phyloP scores from a whole-genome alignment of 2,113 vertebrate genomes.

The Salvelinus namaycush region DNA sequence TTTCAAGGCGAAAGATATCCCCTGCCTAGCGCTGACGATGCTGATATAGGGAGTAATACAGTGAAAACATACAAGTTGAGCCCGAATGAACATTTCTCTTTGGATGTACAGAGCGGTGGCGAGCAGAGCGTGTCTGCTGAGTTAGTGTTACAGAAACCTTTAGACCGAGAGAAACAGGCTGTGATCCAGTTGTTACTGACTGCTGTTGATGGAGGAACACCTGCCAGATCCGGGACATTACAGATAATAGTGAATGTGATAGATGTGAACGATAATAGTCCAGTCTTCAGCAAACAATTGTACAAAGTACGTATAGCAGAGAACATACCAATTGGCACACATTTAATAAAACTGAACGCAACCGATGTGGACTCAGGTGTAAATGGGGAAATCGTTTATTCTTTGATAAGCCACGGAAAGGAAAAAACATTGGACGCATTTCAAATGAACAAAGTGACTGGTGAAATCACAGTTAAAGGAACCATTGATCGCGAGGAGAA shows the following conservation, averaged over 20 bases:
- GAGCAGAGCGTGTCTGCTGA: conserved; percentile 71
- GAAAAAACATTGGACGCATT: conserved; percentile 68
- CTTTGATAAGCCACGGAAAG: conserved; percentile 60
- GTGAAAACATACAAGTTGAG: conserved; percentile 70
- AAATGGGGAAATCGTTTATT: conserved; percentile 59
- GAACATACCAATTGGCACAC: no score
- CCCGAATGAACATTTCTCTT: conserved; percentile 67
- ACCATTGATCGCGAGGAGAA: conserved; percentile 75
- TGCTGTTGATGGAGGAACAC: conserved; percentile 69
- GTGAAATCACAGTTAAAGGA: conserved; percentile 75
- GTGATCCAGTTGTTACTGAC: conserved; percentile 55
- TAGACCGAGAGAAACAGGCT: conserved; percentile 67
- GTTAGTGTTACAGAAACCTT: conserved; percentile 67
- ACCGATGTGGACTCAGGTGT: no score
- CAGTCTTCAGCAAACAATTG: conserved; percentile 53
- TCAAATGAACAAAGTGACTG: conserved; percentile 67
- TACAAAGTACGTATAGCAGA: conserved; percentile 42
- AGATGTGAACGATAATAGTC: conserved; percentile 69
- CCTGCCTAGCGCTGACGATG: conserved; percentile 60
- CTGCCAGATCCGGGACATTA: conserved; percentile 57
- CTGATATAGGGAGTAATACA: conserved; percentile 65
- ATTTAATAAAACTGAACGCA: no score
- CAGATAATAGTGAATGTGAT: conserved; percentile 60
- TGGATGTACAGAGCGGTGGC: conserved; percentile 61
- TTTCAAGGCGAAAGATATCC: conserved; percentile 58